phyloP scores from a whole-genome alignment of 2,888 invertebrate genomes.

The Epirrhoe tristata region DNA sequence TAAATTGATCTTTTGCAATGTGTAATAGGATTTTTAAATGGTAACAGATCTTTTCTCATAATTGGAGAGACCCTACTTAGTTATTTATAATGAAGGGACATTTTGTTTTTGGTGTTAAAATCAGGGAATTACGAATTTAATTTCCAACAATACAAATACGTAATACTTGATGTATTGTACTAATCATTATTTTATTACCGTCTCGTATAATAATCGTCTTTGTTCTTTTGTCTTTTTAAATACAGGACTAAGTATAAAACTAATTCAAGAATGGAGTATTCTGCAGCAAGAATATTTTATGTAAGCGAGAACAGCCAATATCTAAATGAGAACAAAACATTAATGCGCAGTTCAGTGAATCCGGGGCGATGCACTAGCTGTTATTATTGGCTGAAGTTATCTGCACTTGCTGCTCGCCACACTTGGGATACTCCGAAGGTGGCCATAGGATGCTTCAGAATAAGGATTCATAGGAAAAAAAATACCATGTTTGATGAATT shows the following conservation, averaged over 20 bases:
- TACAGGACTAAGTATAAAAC: background rate
- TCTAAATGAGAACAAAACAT: constrained; percentile 31
- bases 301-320: constrained; percentile 30
- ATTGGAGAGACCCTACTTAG: constrained; percentile 27
- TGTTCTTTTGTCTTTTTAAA: no score
- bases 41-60: constrained; percentile 31
- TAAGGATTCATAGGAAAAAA: background rate
- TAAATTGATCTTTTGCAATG: constrained; percentile 38
- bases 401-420: constrained; percentile 24
- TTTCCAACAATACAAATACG: no score
- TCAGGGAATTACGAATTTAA: no score
- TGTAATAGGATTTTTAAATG: constrained; percentile 40
- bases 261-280: background rate
- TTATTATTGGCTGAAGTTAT: constrained; percentile 31
- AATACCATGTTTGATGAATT: no score
- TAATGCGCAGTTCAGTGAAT: constrained; percentile 26
- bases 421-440: constrained; percentile 11
- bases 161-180: no score
- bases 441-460: background rate
- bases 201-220: no score
- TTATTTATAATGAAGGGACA: no score
- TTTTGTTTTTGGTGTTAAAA: no score
- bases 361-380: constrained; percentile 23
- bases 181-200: no score
- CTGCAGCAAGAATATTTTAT: constrained; percentile 12